phyloP scores from a whole-genome alignment of 2,113 vertebrate genomes.

The Myxocyprinus asiaticus region DNA sequence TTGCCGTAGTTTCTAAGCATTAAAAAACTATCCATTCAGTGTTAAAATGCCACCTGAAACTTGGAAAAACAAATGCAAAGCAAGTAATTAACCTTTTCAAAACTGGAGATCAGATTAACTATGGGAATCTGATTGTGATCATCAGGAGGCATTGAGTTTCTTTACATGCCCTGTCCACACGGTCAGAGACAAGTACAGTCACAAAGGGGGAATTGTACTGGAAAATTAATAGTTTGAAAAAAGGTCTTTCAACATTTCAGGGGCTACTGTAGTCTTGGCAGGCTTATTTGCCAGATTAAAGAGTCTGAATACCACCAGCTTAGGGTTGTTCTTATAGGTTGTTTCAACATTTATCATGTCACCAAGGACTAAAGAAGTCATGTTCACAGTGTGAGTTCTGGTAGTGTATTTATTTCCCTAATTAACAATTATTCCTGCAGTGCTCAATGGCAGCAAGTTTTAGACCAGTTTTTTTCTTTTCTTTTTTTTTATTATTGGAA shows the following conservation, averaged over 20 bases:
- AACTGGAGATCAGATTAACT: not conserved
- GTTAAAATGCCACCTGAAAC: not conserved
- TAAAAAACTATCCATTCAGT: too few species aligned
- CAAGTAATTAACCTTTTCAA: not conserved
- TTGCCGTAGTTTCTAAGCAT: too few species aligned
- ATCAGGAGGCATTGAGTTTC: conserved; percentile 19
- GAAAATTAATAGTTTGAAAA: conserved; percentile 51
- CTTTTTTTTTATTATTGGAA: too few species aligned
- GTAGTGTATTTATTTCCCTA: conserved; percentile 39
- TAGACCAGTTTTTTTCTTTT: not conserved
- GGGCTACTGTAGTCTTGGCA: conserved; percentile 39
- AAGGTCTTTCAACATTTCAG: conserved; percentile 40
- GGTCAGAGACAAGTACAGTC: conserved; percentile 15
- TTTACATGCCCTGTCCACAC: conserved; percentile 1
- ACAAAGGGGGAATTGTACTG: conserved; percentile 56
- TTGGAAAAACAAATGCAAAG: not conserved
- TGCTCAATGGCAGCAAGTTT: conserved; percentile 2
- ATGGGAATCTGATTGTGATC: conserved; percentile 29
- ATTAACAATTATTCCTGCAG: conserved; percentile 41
- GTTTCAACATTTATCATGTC: conserved; percentile 61
- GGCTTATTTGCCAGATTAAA: conserved; percentile 44
- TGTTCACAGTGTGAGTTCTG: conserved; percentile 36
- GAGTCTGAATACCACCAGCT: conserved; percentile 4
- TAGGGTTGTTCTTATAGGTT: conserved; percentile 58
- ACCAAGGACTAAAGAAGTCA: conserved; percentile 42